phyloP scores from a whole-genome alignment of 2,113 vertebrate species.

The Galemys pyrenaicus region DNA sequence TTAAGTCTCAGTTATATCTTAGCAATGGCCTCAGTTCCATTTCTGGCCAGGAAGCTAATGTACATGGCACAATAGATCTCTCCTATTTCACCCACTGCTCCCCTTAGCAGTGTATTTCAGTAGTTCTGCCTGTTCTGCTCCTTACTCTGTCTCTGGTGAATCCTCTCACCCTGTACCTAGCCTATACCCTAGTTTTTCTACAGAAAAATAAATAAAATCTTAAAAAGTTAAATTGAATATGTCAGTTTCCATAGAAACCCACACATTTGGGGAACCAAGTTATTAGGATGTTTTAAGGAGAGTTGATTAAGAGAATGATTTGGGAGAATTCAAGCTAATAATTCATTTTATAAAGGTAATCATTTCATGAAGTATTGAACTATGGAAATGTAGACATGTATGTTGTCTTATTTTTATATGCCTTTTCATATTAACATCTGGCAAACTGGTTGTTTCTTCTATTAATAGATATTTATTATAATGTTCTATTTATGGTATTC shows the following conservation, averaged over 20 bases:
- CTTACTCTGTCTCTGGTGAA: too few relatives aligned
- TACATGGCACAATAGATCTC: too few relatives aligned
- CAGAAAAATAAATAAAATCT: too few relatives aligned
- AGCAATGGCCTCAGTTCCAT: too few relatives aligned
- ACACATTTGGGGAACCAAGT: neutral
- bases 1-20: too few relatives aligned
- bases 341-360: conserved; percentile 5
- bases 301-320: neutral
- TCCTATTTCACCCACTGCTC: too few relatives aligned
- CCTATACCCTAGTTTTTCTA: too few relatives aligned
- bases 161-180: too few relatives aligned
- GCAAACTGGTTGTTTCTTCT: neutral
- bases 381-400: neutral
- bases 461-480: neutral
- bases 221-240: neutral
- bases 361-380: neutral
- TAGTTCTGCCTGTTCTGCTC: too few relatives aligned
- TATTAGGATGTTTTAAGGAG: conserved; percentile 37
- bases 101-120: too few relatives aligned
- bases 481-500: neutral
- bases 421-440: neutral
- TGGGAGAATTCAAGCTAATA: conserved; percentile 36
- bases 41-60: too few relatives aligned
- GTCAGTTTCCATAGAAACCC: neutral
- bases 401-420: neutral